phyloP scores from a whole-genome alignment of 2,888 invertebrate genomes.

The Vesta saturnalis region DNA sequence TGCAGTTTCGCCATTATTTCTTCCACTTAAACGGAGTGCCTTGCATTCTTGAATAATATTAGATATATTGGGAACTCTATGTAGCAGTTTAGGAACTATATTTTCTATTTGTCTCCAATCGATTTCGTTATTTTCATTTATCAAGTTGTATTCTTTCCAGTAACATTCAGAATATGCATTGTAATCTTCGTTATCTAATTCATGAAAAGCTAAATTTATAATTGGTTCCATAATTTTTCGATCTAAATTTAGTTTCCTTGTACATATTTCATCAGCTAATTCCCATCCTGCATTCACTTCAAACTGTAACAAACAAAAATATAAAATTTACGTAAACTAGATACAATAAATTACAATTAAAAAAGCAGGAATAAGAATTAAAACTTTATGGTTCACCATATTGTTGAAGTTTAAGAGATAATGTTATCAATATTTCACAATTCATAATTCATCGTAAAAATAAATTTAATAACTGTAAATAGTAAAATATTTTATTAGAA shows the following conservation, averaged over 20 bases:
- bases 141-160: neutral
- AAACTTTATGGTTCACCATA: too few relatives aligned
- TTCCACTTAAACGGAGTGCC: neutral
- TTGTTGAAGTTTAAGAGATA: too few relatives aligned
- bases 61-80: neutral
- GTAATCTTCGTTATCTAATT: neutral
- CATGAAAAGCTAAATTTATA: neutral
- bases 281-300: neutral
- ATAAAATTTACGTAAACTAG: too few relatives aligned
- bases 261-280: neutral
- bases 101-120: neutral
- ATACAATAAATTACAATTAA: too few relatives aligned
- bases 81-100: neutral
- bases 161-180: neutral
- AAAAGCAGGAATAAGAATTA: too few relatives aligned
- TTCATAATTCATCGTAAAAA: too few relatives aligned
- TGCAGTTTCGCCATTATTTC: neutral
- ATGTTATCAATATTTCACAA: too few relatives aligned
- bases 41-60: neutral
- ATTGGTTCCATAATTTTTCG: neutral
- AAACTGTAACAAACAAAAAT: neutral
- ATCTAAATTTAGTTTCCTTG: neutral
- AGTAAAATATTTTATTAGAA: too few relatives aligned
- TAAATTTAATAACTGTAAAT: too few relatives aligned
- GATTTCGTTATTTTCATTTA: neutral